Percentiles rank a stretch among this genome's conserved stretches.
phyloP scores from a whole-genome alignment of 2,113 vertebrate genomes.

The Psilopsiagon aymara region DNA sequence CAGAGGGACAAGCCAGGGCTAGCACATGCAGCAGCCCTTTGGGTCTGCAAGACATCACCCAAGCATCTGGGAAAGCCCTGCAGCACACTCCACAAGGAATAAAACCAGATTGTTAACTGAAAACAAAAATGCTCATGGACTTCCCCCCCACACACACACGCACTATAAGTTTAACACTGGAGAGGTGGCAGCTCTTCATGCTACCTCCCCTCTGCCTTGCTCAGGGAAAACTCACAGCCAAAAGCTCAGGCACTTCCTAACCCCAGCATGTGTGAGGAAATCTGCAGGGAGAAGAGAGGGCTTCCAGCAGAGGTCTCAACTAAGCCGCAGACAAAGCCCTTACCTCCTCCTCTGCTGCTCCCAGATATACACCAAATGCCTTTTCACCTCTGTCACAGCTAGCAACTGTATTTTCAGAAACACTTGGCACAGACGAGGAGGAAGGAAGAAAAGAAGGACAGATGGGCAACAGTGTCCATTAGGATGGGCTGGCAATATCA shows the following conservation, averaged over 20 bases:
- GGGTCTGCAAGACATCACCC: not conserved
- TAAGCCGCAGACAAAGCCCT: not conserved
- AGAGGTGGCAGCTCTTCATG: not conserved
- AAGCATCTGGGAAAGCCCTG: not conserved
- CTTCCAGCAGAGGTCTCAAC: conserved; percentile 42
- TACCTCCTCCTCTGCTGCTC: not conserved
- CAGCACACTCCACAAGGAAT: not conserved
- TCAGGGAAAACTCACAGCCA: not conserved
- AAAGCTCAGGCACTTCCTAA: not conserved
- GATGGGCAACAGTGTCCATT: accelerated
- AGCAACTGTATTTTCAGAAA: not conserved
- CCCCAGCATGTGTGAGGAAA: not conserved
- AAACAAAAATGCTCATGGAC: not conserved
- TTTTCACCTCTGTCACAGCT: not conserved
- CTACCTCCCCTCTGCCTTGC: not conserved
- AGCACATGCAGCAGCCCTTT: not conserved
- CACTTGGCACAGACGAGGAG: not conserved
- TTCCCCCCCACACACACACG: accelerated
- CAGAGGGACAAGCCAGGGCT: not conserved
- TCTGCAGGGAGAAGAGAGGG: not conserved
- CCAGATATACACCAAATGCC: not conserved
- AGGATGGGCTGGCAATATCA: not conserved
- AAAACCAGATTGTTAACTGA: not conserved
- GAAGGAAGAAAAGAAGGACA: not conserved
- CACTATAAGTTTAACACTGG: not conserved